Evolutionary conservation across 2,797 vertebrate genomes (phyloP).

Genomic region (Myotis planiceps): DNA sequence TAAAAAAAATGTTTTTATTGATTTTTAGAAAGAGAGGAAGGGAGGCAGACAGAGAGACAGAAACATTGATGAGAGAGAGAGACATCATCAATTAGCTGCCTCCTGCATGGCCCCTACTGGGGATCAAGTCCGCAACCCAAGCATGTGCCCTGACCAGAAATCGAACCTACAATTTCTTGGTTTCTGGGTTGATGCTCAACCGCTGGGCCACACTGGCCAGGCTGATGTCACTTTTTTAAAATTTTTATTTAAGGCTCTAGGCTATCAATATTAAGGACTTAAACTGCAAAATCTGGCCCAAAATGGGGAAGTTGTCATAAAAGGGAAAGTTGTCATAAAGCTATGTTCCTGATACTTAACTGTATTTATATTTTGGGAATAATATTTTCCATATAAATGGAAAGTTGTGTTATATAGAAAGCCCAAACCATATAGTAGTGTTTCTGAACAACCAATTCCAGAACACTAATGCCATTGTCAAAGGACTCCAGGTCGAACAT

Average conservation of each 20-base stretch:
- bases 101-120: too few species aligned
- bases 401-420: neutral
- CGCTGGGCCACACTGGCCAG: too few species aligned
- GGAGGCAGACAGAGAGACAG: too few species aligned
- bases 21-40: too few species aligned
- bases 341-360: neutral
- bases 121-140: too few species aligned
- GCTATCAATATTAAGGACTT: neutral
- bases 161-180: too few species aligned
- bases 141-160: too few species aligned
- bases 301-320: neutral
- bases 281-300: neutral
- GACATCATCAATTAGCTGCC: too few species aligned
- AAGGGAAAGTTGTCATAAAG: neutral
- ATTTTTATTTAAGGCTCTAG: neutral
- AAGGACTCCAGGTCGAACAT: neutral
- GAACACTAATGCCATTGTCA: neutral
- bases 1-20: too few species aligned
- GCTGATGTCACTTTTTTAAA: neutral
- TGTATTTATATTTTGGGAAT: neutral
- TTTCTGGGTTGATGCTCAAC: too few species aligned
- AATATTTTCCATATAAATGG: neutral
- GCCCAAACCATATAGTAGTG: neutral
- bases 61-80: too few species aligned
- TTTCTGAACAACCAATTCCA: neutral